These are phyloP conservation scores for Spea multiplicata DNA, from an alignment of 2,113 vertebrate species.

Conservation along the genomic window DNA sequence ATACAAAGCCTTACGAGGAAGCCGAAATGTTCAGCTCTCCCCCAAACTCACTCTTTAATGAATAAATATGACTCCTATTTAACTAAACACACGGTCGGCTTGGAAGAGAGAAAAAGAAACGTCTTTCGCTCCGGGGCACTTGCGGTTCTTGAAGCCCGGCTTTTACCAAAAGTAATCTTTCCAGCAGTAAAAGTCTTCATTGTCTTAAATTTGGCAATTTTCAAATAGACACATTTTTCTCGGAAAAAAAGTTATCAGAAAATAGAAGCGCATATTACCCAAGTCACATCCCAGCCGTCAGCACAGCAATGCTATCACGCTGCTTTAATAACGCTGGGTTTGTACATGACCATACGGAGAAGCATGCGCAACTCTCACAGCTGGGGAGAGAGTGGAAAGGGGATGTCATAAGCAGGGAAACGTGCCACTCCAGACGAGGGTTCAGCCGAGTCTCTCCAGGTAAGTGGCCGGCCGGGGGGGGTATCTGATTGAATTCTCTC, in stretches of 20 bases:
- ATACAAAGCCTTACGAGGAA: too few species aligned
- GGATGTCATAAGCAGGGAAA: constrained; percentile 9
- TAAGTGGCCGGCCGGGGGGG: constrained; percentile 10
- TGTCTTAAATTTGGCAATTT: too few species aligned
- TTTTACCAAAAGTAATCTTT: too few species aligned
- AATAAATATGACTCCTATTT: too few species aligned
- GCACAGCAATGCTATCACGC: constrained; percentile 2
- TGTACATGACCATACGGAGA: not conserved
- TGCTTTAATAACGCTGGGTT: constrained; percentile 5
- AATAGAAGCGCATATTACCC: not conserved
- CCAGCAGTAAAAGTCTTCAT: too few species aligned
- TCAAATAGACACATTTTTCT: too few species aligned
- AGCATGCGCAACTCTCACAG: not conserved
- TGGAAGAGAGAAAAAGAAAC: too few species aligned
- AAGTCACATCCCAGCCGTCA: constrained; percentile 18
- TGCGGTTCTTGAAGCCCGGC: too few species aligned
- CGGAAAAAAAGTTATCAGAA: not conserved
- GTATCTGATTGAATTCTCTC: not conserved
- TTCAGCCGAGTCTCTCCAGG: constrained; percentile 11
- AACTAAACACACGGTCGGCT: too few species aligned
- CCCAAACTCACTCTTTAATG: too few species aligned
- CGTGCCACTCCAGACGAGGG: constrained; percentile 11
- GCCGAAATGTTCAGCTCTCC: too few species aligned
- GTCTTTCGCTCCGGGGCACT: too few species aligned
- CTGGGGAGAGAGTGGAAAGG: not conserved